These are phyloP conservation scores for Centruroides sculpturatus DNA, from an alignment of 1,140 invertebrate species.

Conservation along the genomic window DNA sequence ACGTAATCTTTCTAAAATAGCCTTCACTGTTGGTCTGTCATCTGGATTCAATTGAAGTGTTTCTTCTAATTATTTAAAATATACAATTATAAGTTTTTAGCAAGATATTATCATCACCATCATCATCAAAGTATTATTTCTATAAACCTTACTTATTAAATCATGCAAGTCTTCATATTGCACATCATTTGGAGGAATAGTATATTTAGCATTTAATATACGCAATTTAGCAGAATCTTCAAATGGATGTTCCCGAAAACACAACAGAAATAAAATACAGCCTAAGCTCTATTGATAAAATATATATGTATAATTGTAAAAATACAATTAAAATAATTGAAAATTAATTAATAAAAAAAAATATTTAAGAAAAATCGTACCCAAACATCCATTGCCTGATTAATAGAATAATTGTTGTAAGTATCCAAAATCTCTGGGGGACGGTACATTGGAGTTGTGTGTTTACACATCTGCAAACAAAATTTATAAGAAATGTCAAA, in stretches of 20 bases:
- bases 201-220: slow-evolving; percentile 93
- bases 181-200: slow-evolving; percentile 60
- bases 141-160: slow-evolving; percentile 57
- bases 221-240: slow-evolving; percentile 88
- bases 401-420: slow-evolving; percentile 90
- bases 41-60: slow-evolving; percentile 66
- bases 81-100: background rate
- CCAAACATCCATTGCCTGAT: slow-evolving; percentile 79
- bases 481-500: background rate
- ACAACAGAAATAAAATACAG: slow-evolving; percentile 83
- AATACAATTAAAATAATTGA: background rate
- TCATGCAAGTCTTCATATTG: slow-evolving; percentile 73
- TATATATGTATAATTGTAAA: background rate
- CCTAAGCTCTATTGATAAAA: slow-evolving; percentile 53
- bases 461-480: slow-evolving; percentile 34
- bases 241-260: slow-evolving; percentile 90
- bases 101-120: background rate
- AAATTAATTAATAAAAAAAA: background rate
- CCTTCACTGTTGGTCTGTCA: slow-evolving; percentile 55
- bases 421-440: slow-evolving; percentile 94
- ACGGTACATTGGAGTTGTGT: slow-evolving; percentile 51
- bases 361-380: slow-evolving; percentile 21
- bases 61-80: slow-evolving; percentile 38
- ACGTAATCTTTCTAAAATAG: slow-evolving; percentile 65
- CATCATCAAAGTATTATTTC: too few species aligned